Percentiles rank a stretch among this genome's conserved stretches.
Conservation (phyloP, 2,888 invertebrate genomes). For the Auanema freiburgensis region DNA sequence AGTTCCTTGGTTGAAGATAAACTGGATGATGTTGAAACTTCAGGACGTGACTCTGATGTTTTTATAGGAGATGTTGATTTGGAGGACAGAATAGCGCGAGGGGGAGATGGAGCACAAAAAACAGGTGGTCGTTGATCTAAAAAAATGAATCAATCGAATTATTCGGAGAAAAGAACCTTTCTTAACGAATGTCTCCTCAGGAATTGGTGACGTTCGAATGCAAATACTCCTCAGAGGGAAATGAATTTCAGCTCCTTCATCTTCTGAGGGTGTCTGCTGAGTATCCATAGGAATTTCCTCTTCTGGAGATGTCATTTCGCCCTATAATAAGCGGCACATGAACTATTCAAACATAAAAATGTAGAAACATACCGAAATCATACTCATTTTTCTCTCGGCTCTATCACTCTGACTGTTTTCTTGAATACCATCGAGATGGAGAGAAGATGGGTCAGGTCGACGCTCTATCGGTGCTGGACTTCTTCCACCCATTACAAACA, state of each 20-base stretch:
- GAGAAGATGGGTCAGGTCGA: not conserved
- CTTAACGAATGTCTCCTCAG: no score
- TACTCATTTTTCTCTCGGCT: slow-evolving; percentile 14
- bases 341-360: not conserved
- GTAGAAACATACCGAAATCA: slow-evolving; percentile 6
- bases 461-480: not conserved
- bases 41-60: not conserved
- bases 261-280: slow-evolving; percentile 33
- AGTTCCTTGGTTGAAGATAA: no score
- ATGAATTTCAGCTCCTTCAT: slow-evolving; percentile 11
- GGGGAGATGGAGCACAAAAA: not conserved
- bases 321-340: slow-evolving; percentile 15
- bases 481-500: slow-evolving; percentile 6
- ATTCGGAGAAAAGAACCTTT: no score
- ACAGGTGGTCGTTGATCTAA: not conserved
- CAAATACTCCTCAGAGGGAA: not conserved
- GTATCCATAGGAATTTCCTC: slow-evolving; percentile 54
- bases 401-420: slow-evolving; percentile 18
- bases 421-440: not conserved
- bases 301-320: slow-evolving; percentile 43
- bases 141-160: not conserved
- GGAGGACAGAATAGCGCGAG: not conserved
- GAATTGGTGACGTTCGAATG: slow-evolving; percentile 2
- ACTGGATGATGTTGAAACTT: no score
- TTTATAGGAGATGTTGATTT: slow-evolving; percentile 1